Percentiles rank a stretch among this genome's conserved stretches.
Conservation (phyloP, 2,797 vertebrate genomes). For the Vipera ursinii region DNA sequence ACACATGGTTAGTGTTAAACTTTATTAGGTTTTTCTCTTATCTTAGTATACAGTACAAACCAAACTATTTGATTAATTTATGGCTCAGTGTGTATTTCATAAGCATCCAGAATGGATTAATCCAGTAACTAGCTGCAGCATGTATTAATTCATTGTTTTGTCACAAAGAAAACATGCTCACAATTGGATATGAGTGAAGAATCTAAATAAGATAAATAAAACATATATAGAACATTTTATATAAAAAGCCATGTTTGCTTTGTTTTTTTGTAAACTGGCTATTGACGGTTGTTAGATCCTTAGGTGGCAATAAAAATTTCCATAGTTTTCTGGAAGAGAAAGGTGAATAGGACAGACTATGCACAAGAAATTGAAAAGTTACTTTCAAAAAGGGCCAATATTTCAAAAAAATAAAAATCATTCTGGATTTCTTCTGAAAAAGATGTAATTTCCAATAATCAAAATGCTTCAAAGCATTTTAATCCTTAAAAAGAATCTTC, state of each 20-base stretch:
- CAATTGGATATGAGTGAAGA: not conserved
- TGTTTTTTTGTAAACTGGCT: not conserved
- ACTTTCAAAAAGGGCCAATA: conserved; percentile 75
- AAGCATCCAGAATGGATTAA: not conserved
- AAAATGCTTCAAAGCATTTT: conserved; percentile 73
- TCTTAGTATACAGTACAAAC: not conserved
- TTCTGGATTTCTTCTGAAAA: conserved; percentile 73
- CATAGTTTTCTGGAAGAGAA: not conserved
- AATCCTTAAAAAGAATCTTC: conserved; percentile 63
- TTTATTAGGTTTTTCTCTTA: not conserved
- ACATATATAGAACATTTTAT: not conserved
- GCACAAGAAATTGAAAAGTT: conserved; percentile 74
- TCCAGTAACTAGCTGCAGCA: not conserved
- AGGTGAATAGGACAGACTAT: conserved; percentile 19
- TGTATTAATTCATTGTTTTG: not conserved
- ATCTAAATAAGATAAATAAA: not conserved
- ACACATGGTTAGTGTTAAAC: not conserved
- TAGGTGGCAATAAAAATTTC: not conserved
- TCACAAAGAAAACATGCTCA: not conserved
- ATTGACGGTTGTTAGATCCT: not conserved
- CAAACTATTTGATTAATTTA: not conserved
- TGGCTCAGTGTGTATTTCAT: not conserved
- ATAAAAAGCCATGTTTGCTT: not conserved
- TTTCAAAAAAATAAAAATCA: conserved; percentile 76
- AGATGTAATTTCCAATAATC: conserved; percentile 71